Evolutionary conservation across 2,113 vertebrate genomes (phyloP), one percentile per base, ranked within the genome.

Genomic region (Heloderma charlesbogerti): DNA sequence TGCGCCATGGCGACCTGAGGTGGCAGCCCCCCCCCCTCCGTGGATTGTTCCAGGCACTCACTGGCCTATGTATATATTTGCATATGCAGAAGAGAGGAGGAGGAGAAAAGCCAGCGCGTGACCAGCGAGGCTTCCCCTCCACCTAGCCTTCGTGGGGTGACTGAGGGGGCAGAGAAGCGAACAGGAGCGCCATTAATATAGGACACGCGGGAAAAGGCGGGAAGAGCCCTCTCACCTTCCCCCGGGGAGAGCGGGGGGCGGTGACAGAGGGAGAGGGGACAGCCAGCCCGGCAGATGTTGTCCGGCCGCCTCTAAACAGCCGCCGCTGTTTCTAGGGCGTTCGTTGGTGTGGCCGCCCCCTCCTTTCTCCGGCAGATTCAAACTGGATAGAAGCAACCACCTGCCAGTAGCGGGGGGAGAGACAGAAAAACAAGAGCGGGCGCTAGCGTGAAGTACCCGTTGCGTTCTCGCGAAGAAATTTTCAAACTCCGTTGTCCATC

Each of bases 341-440:
- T 27, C 67, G 89, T 90, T 90, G 43, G 69, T 16, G 88, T 12
- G 5, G 69, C 54, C 2, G 48, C n/a, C 29, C 27, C 54, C 16
- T 7, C 20, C 48, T 13, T 1, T 54, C 72, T 85, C 72, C 20
- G 71, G 2, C 40, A 31, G 37, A 75, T 91, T 90, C 82, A 69
- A 88, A 84, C 63, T 0, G 86, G 88, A 66, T 83, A 4, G 54
- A 81, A 13, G 88, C 84, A 92, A 90, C 25, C 0, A 48, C 13
- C 22, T 9, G 12, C 0, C 5, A 5, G 6, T 0, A 1, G 0
- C 6, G 5, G 0, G 20, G 2, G 4, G 25, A 27, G 37, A 3
- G 13, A 34, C 27, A n/a, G 27, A 67, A 48, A 77, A 22, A 31
- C 25, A 15, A 67, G 10, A 51, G 2, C 4, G 1, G 13, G 27